Evolutionary conservation across 2,113 vertebrate genomes (phyloP).

Genomic region (Datnioides undecimradiatus): DNA sequence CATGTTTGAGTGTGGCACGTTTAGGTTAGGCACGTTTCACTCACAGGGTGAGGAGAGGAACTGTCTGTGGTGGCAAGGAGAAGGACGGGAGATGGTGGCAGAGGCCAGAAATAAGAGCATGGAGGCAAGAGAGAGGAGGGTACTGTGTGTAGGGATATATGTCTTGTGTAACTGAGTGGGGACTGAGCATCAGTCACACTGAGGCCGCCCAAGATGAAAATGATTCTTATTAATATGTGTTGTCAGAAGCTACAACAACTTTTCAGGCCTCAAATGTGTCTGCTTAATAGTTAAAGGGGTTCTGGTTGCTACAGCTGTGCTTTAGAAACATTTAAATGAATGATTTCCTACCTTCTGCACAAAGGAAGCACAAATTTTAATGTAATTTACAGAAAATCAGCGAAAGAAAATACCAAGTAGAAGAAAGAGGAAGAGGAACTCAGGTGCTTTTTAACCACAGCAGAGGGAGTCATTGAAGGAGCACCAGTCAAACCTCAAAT

Average conservation of each 20-base stretch:
- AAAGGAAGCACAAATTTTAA: no score
- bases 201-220: slow-evolving; percentile 37
- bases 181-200: slow-evolving; percentile 2
- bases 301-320: not conserved
- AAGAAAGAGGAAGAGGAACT: no score
- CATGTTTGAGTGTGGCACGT: slow-evolving; percentile 1
- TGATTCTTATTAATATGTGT: not conserved
- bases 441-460: no score
- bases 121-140: not conserved
- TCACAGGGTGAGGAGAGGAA: slow-evolving; percentile 49
- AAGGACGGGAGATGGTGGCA: not conserved
- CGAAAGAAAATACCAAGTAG: no score
- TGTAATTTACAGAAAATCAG: no score
- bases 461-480: no score
- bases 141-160: not conserved
- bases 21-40: slow-evolving; percentile 27
- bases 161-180: slow-evolving; percentile 3
- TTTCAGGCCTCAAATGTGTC: no score
- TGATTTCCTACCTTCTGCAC: not conserved
- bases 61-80: slow-evolving; percentile 31
- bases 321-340: not conserved
- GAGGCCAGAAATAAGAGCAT: slow-evolving; percentile 38
- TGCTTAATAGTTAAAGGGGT: not conserved
- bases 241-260: no score
- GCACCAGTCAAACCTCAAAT: no score